Evolutionary conservation across 1,140 invertebrate species (phyloP).

Genomic region (Drosophila cardini): DNA sequence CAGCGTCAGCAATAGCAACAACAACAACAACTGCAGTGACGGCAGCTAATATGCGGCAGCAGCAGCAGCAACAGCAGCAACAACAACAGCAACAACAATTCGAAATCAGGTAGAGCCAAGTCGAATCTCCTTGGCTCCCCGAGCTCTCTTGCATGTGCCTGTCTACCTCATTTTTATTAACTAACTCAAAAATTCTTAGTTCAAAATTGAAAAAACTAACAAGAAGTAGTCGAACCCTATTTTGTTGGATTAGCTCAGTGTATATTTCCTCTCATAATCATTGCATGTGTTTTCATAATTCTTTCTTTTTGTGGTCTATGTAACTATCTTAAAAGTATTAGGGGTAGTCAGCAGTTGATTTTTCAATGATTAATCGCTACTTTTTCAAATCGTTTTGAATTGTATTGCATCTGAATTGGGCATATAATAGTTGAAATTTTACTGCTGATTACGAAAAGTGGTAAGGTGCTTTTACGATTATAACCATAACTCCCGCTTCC

Average conservation of each 20-base stretch:
- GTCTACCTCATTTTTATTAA: constrained; percentile 5
- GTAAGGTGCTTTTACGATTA: background rate
- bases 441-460: no score
- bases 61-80: constrained; percentile 48
- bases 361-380: no score
- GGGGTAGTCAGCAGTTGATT: no score
- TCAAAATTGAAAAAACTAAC: constrained; percentile 14
- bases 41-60: constrained; percentile 37
- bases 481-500: background rate
- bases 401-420: no score
- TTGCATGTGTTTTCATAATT: constrained; percentile 20
- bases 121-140: constrained; percentile 62
- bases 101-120: constrained; percentile 83
- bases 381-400: no score
- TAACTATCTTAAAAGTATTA: background rate
- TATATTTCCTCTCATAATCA: background rate
- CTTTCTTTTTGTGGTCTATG: background rate
- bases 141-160: constrained; percentile 65
- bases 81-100: constrained; percentile 73
- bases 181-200: constrained; percentile 22
- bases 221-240: constrained; percentile 20
- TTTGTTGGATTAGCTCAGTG: background rate
- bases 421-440: no score
- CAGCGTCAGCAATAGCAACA: constrained; percentile 59
- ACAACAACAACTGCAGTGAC: constrained; percentile 24